phyloP scores from a whole-genome alignment of 2,888 invertebrate genomes.

The Lamellibrachia columna region DNA sequence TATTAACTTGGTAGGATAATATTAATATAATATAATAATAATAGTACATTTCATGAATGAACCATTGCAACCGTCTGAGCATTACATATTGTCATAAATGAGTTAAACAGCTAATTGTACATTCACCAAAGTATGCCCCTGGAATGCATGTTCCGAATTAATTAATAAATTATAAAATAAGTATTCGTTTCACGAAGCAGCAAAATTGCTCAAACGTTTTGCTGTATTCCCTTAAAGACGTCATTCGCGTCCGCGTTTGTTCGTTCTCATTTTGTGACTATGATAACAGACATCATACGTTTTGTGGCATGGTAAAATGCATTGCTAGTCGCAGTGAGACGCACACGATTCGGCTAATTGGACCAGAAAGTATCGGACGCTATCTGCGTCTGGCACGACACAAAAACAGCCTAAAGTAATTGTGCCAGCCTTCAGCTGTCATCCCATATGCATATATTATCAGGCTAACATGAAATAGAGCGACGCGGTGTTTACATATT shows the following conservation, averaged over 20 bases:
- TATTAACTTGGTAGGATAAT: no score
- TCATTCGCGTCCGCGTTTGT: background rate
- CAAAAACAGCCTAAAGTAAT: background rate
- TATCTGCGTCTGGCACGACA: background rate
- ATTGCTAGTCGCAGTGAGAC: background rate
- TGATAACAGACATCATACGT: background rate
- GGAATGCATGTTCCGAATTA: no score
- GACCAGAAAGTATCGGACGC: background rate
- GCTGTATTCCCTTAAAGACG: background rate
- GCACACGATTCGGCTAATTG: background rate
- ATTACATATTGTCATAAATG: no score
- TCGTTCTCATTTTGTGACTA: background rate
- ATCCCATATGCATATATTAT: background rate
- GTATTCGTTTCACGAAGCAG: background rate
- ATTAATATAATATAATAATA: no score
- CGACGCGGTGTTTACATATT: background rate
- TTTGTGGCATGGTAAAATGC: background rate
- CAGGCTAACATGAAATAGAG: background rate
- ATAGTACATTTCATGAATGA: no score
- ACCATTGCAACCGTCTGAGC: no score
- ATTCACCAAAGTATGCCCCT: no score
- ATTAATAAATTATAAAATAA: no score
- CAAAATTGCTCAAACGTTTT: background rate
- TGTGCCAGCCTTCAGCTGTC: background rate
- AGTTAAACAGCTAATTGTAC: no score